phyloP scores from a whole-genome alignment of 2,113 vertebrate genomes.

The western clawed frog (Xenopus tropicalis) region DNA sequence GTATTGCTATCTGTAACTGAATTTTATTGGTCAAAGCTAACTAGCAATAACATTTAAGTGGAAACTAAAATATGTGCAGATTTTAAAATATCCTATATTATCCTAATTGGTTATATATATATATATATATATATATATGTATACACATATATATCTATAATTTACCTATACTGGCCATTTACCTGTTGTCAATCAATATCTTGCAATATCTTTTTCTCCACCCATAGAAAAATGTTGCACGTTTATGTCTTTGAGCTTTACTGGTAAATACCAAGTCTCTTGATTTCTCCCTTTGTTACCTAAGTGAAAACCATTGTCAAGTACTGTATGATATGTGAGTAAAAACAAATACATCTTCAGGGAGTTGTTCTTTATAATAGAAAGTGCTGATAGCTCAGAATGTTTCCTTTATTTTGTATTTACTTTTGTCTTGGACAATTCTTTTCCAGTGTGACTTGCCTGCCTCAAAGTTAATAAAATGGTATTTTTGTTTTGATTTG shows the following conservation, averaged over 20 bases:
- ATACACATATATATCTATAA: too few species aligned
- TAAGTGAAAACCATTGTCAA: slow-evolving; percentile 9
- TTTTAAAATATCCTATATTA: too few species aligned
- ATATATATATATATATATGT: too few species aligned
- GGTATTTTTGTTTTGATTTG: slow-evolving; percentile 28
- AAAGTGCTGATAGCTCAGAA: slow-evolving; percentile 18
- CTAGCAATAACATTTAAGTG: too few species aligned
- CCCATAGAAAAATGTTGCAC: too few species aligned
- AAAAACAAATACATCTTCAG: slow-evolving; percentile 11
- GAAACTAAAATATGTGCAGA: too few species aligned
- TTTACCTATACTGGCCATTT: too few species aligned
- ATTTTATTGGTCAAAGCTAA: too few species aligned
- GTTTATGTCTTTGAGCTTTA: not conserved
- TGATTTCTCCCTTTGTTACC: not conserved
- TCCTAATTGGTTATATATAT: too few species aligned
- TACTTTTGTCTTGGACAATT: slow-evolving; percentile 20
- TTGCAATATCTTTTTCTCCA: too few species aligned
- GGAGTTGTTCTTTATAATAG: slow-evolving; percentile 20
- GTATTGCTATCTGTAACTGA: too few species aligned
- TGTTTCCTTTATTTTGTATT: not conserved
- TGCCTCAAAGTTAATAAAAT: slow-evolving; percentile 29
- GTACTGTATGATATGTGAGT: not conserved
- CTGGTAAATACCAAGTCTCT: not conserved
- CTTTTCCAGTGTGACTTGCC: slow-evolving; percentile 1
- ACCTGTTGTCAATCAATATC: too few species aligned